Evolutionary conservation across 1,140 invertebrate genomes (phyloP).

Genomic region (Protaetia brevitarsis): DNA sequence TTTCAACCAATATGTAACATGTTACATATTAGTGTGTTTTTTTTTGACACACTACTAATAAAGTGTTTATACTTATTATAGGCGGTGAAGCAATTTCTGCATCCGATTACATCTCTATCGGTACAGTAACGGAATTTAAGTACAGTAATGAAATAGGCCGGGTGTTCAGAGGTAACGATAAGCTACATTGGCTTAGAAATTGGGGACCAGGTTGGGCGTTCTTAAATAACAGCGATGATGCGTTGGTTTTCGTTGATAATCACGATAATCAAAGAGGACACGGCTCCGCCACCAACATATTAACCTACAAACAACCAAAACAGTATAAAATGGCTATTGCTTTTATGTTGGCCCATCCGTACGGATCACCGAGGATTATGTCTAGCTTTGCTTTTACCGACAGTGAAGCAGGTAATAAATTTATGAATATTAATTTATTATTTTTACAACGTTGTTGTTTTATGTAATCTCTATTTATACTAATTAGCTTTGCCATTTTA

Average conservation of each 20-base stretch:
- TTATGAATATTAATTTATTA: background rate
- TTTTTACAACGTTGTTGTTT: too few relatives aligned
- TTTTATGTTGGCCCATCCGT: slow-evolving; percentile 80
- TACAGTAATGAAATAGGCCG: slow-evolving; percentile 58
- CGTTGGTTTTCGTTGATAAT: slow-evolving; percentile 62
- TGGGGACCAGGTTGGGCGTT: slow-evolving; percentile 55
- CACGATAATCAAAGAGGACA: slow-evolving; percentile 51
- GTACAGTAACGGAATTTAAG: slow-evolving; percentile 74
- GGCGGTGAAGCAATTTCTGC: slow-evolving; percentile 63
- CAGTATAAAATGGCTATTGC: slow-evolving; percentile 68
- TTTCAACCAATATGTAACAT: too few relatives aligned
- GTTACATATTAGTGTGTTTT: too few relatives aligned
- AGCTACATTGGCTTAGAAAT: slow-evolving; percentile 41
- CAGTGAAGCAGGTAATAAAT: slow-evolving; percentile 46
- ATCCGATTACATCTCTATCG: slow-evolving; percentile 62
- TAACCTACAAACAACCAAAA: slow-evolving; percentile 58
- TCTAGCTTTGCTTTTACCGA: slow-evolving; percentile 65
- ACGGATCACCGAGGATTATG: slow-evolving; percentile 72
- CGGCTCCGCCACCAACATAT: slow-evolving; percentile 50
- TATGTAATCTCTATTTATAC: too few relatives aligned
- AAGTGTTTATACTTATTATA: too few relatives aligned
- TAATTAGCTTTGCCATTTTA: too few relatives aligned
- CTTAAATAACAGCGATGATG: slow-evolving; percentile 50
- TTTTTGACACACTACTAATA: too few relatives aligned
- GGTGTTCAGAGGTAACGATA: slow-evolving; percentile 53